Base-by-base conservation (phyloP, 2,113 vertebrate species). In the Pavo muticus region DNA sequence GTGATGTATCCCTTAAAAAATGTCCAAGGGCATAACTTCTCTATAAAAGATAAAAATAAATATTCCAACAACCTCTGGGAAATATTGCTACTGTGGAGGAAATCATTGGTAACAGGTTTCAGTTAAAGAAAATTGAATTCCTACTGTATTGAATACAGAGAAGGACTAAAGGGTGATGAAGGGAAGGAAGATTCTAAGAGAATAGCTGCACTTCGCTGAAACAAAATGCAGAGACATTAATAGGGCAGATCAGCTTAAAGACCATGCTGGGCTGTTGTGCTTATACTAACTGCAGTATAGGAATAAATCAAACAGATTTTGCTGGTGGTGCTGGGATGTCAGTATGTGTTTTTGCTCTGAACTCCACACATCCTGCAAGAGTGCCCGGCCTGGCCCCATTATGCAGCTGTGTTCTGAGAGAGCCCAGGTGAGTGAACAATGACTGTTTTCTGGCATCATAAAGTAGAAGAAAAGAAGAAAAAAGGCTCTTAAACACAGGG, bases 281-380 rank as follows among this genome's bases (percentile, higher is more conserved):
- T 1, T 1, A 18, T 30, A 18, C 29, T 17, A 16, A 35, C 45
- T 21, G 8, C 45, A 73, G 69, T 7, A 17, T 19, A 23, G 15
- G 25, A 64, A 29, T 12, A 64, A 39, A 57, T 12, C 10, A 3
- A 40, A 24, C 35, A n/a, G 35, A 6, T 2, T 0, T 0, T 32
- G 25, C 5, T 42, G 17, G 6, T 2, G 1, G 0, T 42, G 25
- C 4, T 42, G 17, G 9, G 13, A 8, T 35, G n/a, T 45, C 27
- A 19, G 32, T 11, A 6, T 13, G 21, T 17, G 7, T 18, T 71
- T 76, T 45, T 77, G 15, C 14, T 40, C 50, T 59, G 39, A 16
- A 60, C n/a, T 44, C 42, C 30, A 42, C 15, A 4, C 4, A 17
- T 25, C 10, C 64, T 65, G 16, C 18, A 23, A 45, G 27, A 76